Percentiles rank a stretch among this genome's conserved stretches.
Conservation (phyloP, 2,113 vertebrate genomes). For the Anser cygnoides region DNA sequence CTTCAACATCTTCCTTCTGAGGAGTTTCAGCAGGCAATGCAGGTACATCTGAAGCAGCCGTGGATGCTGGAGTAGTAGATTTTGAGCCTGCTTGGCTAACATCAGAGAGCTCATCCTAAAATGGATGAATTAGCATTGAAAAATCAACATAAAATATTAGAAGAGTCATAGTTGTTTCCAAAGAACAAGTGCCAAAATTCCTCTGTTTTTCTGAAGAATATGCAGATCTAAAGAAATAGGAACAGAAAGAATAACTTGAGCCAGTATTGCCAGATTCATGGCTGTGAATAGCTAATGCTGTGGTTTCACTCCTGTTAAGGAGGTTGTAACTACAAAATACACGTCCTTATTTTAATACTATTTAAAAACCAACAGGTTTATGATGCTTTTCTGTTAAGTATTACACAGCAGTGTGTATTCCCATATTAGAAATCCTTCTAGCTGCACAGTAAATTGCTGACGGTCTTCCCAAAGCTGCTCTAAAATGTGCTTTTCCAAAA, state of each 20-base stretch:
- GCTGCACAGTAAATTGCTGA: neutral
- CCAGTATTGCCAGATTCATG: neutral
- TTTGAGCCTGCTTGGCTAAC: conserved; percentile 81
- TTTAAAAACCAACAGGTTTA: neutral
- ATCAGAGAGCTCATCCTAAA: conserved; percentile 91
- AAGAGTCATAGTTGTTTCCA: neutral
- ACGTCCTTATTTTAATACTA: neutral
- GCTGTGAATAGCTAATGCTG: too few species aligned
- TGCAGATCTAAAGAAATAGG: neutral
- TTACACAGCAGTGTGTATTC: neutral
- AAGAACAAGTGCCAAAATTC: neutral
- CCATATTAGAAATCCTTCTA: neutral
- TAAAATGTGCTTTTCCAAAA: neutral
- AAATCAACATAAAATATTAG: neutral
- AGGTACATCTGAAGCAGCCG: conserved; percentile 76
- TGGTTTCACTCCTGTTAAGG: neutral
- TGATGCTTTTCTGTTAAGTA: neutral
- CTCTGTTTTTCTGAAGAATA: neutral
- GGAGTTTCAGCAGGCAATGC: conserved; percentile 75
- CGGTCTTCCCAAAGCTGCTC: neutral
- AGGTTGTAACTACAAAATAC: neutral
- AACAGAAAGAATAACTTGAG: neutral
- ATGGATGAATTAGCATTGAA: neutral
- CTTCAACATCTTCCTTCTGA: conserved; percentile 75
- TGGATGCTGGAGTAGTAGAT: conserved; percentile 83